Conservation (phyloP, 2,113 vertebrate genomes). For the Petromus typicus region DNA sequence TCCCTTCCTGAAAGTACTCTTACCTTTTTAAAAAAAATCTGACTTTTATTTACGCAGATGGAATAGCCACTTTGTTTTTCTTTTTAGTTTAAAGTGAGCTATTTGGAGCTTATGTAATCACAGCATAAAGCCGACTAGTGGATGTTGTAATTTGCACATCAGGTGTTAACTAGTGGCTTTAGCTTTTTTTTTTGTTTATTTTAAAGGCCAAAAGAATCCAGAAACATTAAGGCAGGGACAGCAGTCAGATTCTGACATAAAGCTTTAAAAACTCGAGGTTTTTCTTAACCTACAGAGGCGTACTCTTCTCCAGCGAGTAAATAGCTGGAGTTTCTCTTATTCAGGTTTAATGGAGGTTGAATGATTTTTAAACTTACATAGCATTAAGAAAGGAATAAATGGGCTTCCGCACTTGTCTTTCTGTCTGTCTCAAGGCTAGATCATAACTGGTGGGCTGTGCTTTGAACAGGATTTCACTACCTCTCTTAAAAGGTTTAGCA, state of each 20-base stretch:
- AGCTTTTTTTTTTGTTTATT: constrained; percentile 69
- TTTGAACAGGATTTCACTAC: constrained; percentile 79
- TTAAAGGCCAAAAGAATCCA: constrained; percentile 79
- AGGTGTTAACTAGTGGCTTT: constrained; percentile 78
- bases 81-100: constrained; percentile 79
- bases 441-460: constrained; percentile 71
- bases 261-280: constrained; percentile 81
- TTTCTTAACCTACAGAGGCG: constrained; percentile 70
- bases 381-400: constrained; percentile 72
- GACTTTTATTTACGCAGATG: constrained; percentile 79
- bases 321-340: constrained; percentile 79
- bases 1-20: constrained; percentile 73
- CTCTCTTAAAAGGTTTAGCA: constrained; percentile 78
- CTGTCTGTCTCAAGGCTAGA: constrained; percentile 74
- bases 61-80: constrained; percentile 71
- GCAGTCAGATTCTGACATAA: constrained; percentile 79
- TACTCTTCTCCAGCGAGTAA: constrained; percentile 76
- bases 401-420: constrained; percentile 73
- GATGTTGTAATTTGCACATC: constrained; percentile 74
- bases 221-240: constrained; percentile 79
- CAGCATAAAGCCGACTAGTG: constrained; percentile 71
- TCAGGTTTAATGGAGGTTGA: constrained; percentile 76
- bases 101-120: constrained; percentile 70
- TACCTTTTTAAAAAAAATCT: constrained; percentile 64
- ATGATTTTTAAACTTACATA: constrained; percentile 62